Evolutionary conservation across 37 sponge, comb jelly and placozoan species (phyloP), one percentile per base, ranked within the genome.

Genomic region (Amphimedon queenslandica): DNA sequence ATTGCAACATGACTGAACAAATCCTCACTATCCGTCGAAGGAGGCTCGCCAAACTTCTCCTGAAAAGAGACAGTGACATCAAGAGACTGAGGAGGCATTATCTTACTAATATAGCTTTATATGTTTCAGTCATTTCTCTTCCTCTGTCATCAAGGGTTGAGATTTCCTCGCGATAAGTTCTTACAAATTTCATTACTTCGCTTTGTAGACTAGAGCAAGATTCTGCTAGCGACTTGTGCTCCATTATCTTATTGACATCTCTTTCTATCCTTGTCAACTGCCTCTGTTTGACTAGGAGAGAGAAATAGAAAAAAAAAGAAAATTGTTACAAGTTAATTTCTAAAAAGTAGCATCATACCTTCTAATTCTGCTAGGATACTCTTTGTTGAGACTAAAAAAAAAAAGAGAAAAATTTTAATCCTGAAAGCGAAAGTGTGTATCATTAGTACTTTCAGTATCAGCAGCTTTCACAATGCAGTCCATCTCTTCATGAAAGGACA

Each of bases 311-410:
- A n/a, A n/a, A n/a, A n/a, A n/a, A n/a, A n/a, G n/a, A n/a, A n/a
- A n/a, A n/a, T 41, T 40, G 64, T 27, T 29, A n/a, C 24, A 33
- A 43, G 25, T 6, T 2, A 58, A 4, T 58, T 2, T 21, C 21
- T 34, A 57, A 18, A 25, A 23, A 10, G 30, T 3, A 61, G 32
- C 58, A 69, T 29, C 75, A 29, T 66, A 91, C 92, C 80, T 82
- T 92, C 92, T 24, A 92, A 40, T 75, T 92, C 92, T 39, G 77
- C 92, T 35, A 83, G 40, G 16, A 92, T 78, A 16, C 88, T 70
- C 37, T 80, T 83, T 5, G 87, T 75, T 28, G 92, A 92, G 56
- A 85, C 92, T 92, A 66, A 11, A 82, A 30, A 13, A 23, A 67
- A 74, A 36, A 29, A 23, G 31, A 67, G 53, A 40, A 2, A 64